These are phyloP conservation scores for Pardalotus punctatus DNA, from an alignment of 2,113 vertebrate genomes.

Conservation along the genomic window DNA sequence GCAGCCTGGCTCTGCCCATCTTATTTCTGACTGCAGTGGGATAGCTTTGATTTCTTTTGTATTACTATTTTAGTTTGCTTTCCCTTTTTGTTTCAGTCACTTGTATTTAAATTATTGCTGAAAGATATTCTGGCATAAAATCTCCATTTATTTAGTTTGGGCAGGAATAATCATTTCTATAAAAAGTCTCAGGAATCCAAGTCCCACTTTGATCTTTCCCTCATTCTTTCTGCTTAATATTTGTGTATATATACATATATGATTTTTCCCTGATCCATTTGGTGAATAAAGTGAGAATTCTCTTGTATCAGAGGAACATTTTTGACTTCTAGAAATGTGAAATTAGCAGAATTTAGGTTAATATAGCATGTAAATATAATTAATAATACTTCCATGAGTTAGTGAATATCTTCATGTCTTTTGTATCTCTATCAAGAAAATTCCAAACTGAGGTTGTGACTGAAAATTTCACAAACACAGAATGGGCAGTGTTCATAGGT, in stretches of 20 bases:
- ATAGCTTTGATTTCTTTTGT: slow-evolving; percentile 33
- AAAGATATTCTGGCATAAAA: slow-evolving; percentile 11
- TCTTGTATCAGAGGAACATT: neutral
- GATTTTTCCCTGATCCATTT: neutral
- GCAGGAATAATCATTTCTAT: neutral
- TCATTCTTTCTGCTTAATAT: neutral
- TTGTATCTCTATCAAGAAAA: slow-evolving; percentile 1
- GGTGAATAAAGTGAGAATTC: neutral
- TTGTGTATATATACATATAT: neutral
- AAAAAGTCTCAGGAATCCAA: neutral
- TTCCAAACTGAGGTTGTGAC: neutral
- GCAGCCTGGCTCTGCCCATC: neutral
- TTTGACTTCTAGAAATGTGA: slow-evolving; percentile 26
- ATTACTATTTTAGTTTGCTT: slow-evolving; percentile 33
- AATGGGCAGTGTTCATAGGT: neutral
- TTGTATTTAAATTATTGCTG: slow-evolving; percentile 13
- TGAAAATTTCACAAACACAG: slow-evolving; percentile 38
- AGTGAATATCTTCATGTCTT: neutral
- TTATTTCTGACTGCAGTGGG: slow-evolving; percentile 5
- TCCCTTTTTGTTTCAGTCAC: slow-evolving; percentile 34
- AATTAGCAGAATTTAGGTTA: slow-evolving; percentile 36
- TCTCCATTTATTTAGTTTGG: slow-evolving; percentile 29
- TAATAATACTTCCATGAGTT: neutral
- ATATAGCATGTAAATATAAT: neutral
- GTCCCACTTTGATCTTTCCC: neutral